Base-by-base conservation (phyloP, 2,113 vertebrate genomes). In the Myotis brandtii region DNA sequence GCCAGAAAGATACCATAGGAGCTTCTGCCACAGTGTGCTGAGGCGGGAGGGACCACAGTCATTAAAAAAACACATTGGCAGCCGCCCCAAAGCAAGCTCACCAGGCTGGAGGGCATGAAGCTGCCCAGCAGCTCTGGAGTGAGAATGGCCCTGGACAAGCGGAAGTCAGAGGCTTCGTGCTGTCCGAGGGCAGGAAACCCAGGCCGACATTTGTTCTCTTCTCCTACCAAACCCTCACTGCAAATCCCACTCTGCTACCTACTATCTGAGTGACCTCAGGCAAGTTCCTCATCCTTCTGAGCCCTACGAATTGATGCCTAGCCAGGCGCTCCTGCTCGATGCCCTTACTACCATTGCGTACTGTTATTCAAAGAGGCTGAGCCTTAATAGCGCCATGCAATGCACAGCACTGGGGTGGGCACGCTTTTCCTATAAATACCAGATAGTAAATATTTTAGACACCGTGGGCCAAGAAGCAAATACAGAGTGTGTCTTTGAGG, bases 121-220 rank as follows among this genome's bases (percentile, higher is more conserved):
- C 14, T n/a, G 9, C 34, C 82, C 14, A 3, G 43, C 6, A 30
- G 25, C 64, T 75, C 86, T 70, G 27, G 5, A 69, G 16, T 21
- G 6, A 79, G 46, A 9, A 12, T 1, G 0, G 12, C 17, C 67
- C 56, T 69, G 17, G 3, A 77, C 59, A 92, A 52, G 20, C 66
- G 1, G 20, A 37, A 64, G 84, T 1, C 17, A 3, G 32, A 34
- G 25, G 20, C 6, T 9, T 6, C n/a, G n/a, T 7, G 0, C 9
- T 7, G 1, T n/a, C 54, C 17, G 30, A 69, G 4, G 92, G 73
- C 80, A 83, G 83, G 85, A 10, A 96, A 93, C 90, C 96, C 90
- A 95, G 23, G 87, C 82, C 84, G 10, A 18, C 12, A 3, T 59
- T 85, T 87, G 89, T 46, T 95, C 59, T 77, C 91, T 92, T 94